Conservation (phyloP, 2,113 vertebrate species). For the Lagopus muta region DNA sequence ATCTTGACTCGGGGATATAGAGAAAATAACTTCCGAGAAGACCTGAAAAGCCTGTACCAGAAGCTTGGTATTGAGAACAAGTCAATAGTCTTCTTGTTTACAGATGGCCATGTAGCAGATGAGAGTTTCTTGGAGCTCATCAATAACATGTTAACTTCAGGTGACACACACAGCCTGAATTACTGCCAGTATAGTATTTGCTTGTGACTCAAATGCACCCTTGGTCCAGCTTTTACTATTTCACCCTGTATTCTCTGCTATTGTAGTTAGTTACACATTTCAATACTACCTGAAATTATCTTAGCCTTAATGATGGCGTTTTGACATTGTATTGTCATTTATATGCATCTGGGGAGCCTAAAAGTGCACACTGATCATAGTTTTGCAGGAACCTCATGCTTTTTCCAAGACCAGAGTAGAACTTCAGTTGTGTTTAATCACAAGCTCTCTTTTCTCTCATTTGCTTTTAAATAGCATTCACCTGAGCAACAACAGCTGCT, state of each 20-base stretch:
- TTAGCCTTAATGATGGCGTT: not conserved
- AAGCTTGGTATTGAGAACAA: slow-evolving; percentile 92
- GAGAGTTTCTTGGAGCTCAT: slow-evolving; percentile 97
- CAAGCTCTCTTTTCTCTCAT: not conserved
- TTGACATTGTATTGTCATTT: not conserved
- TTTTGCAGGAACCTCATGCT: not conserved
- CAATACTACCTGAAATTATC: not conserved
- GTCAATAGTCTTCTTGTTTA: slow-evolving; percentile 90
- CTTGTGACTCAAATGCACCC: not conserved
- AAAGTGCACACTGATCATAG: not conserved
- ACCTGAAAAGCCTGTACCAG: slow-evolving; percentile 89
- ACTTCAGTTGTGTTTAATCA: not conserved
- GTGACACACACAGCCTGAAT: slow-evolving; percentile 64
- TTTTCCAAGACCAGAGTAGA: not conserved
- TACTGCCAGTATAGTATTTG: not conserved
- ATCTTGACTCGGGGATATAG: slow-evolving; percentile 88
- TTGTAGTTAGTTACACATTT: not conserved
- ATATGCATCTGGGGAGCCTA: not conserved
- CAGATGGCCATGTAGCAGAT: slow-evolving; percentile 91
- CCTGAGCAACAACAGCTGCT: not conserved
- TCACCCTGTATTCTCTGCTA: not conserved
- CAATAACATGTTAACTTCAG: slow-evolving; percentile 98
- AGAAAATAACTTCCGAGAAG: slow-evolving; percentile 89
- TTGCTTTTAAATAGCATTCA: not conserved
- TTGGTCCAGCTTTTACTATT: not conserved